Evolutionary conservation across 2,888 invertebrate species (phyloP), one percentile per base, ranked within the genome.

Genomic region (Rotaria sp.): DNA sequence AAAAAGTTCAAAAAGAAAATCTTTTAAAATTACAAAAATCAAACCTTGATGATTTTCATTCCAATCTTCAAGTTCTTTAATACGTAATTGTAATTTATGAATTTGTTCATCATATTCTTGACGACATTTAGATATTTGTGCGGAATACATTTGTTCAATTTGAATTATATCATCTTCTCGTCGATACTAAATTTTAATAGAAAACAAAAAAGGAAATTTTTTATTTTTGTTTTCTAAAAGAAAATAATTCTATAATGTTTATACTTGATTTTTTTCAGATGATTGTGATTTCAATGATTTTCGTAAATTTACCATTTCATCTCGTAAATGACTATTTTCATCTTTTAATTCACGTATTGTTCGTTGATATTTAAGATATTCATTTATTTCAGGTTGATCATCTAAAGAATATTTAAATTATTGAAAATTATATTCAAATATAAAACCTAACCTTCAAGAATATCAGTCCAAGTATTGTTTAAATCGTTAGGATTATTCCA

Each of bases 311-410:
- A 52, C 85, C 45, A 75, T 75, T 38, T 86, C 86, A 15, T 85
- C 75, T 30, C 85, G 38, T 57, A 86, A 48, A 80, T 85, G 52
- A 30, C 55, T 75, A 84, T 85, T 86, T 50, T 86, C 86, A 41
- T 86, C 86, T 80, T 86, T 86, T 41, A 86, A 59, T 30, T 86
- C 85, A 45, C 45, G 41, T 45, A 80, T 80, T 11, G n/a, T 45
- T 35, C 80, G 45, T 80, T 80, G 45, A 80, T 80, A 80, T 80
- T n/a, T 24, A n/a, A 80, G 41, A 80, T 45, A 80, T 80, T 80
- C 80, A n/a, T 41, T 45, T 0, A 80, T 26, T n/a, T 80, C 45
- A 26, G 80, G 45, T 80, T 80, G 80, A 80, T 80, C 80, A 80
- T 80, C 80, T 80, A 80, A 80, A 26, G 30, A 45, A 18, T 38